A percentile compares a stretch with the other conserved stretches of the same genome.
Evolutionary conservation across 2,797 vertebrate species (phyloP).

Genomic region (Tenualosa thibaudeaui): DNA sequence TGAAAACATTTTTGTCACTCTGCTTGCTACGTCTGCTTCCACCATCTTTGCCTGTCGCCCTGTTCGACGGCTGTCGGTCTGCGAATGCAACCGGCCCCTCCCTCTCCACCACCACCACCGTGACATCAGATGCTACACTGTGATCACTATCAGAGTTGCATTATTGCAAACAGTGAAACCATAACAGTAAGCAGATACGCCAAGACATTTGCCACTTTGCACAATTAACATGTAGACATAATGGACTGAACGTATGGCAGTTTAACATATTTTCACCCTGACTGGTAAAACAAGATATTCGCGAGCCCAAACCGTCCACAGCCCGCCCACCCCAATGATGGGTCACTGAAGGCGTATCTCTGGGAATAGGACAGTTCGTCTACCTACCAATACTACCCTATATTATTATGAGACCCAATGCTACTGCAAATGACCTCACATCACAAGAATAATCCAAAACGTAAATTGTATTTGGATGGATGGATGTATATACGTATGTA

Average conservation of each 20-base stretch:
- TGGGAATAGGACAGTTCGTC: neutral
- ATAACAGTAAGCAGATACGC: neutral
- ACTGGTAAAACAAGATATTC: neutral
- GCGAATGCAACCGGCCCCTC: constrained; percentile 46
- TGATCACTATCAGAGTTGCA: neutral
- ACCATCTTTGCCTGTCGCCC: constrained; percentile 50
- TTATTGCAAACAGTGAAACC: neutral
- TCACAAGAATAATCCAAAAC: too few species aligned
- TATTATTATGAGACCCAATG: neutral
- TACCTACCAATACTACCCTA: neutral
- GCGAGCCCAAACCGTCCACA: neutral
- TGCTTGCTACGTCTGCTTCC: constrained; percentile 44
- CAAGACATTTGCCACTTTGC: neutral
- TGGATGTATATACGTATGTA: too few species aligned
- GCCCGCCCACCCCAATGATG: neutral
- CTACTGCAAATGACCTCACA: too few species aligned
- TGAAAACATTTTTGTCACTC: constrained; percentile 49
- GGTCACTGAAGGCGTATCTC: neutral
- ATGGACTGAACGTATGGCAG: neutral
- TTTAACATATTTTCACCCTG: too few species aligned
- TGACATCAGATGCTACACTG: constrained; percentile 50
- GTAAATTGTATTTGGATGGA: too few species aligned
- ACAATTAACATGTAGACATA: neutral
- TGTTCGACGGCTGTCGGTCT: constrained; percentile 45
- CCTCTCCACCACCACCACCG: constrained; percentile 39